These are phyloP conservation scores for Hippasteria phrygiana DNA, from an alignment of 53 echinoderm and acorn worm genomes.

Conservation along the genomic window DNA sequence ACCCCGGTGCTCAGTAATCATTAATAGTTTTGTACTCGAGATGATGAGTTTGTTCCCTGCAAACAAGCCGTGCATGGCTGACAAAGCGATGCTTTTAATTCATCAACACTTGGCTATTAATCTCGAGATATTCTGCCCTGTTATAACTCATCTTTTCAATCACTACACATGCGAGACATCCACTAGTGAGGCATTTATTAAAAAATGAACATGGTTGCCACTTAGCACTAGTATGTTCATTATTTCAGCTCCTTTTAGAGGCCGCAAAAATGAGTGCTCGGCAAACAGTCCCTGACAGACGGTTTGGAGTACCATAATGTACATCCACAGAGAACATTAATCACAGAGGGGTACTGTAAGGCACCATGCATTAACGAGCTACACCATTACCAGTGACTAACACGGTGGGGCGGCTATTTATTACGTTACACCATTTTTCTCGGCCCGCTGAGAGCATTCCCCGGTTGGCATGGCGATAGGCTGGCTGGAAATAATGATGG, in stretches of 20 bases:
- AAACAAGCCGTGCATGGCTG: constrained; percentile 6
- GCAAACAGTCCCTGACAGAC: constrained; percentile 55
- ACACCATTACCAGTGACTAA: constrained; percentile 31
- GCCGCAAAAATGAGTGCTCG: constrained; percentile 32
- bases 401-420: constrained; percentile 1
- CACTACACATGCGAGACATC: background rate
- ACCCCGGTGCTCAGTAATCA: background rate
- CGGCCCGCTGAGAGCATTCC: constrained; percentile 35
- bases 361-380: constrained; percentile 27
- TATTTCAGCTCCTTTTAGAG: constrained; percentile 23
- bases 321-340: constrained; percentile 34
- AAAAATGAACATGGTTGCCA: constrained; percentile 56
- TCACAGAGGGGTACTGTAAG: constrained; percentile 24
- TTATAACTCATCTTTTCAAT: constrained; percentile 23
- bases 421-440: background rate
- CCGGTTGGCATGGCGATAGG: constrained; percentile 36
- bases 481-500: constrained; percentile 42
- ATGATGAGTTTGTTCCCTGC: constrained; percentile 16
- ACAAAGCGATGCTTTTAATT: constrained; percentile 23
- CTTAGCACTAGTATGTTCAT: constrained; percentile 45
- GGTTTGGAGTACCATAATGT: constrained; percentile 41
- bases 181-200: background rate
- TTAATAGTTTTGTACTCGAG: background rate
- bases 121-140: background rate
- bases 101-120: constrained; percentile 10